Base-by-base conservation (phyloP, 2,797 vertebrate species). In the Antrozous pallidus region DNA sequence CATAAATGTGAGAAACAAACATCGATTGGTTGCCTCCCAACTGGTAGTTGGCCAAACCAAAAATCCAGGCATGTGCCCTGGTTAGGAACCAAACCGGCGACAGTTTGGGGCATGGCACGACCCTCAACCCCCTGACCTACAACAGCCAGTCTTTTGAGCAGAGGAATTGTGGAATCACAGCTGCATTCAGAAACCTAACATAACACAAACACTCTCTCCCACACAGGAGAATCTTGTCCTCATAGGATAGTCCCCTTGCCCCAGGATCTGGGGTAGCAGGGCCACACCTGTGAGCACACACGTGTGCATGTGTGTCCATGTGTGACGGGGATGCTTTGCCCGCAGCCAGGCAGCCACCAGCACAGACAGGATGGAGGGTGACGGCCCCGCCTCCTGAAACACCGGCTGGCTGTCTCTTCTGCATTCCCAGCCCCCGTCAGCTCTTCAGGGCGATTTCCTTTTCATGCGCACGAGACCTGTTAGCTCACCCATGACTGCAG, bases 371-470 rank as follows among this genome's bases (percentile, higher is more conserved):
- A 73, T 3, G 2, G 33, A 17, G 0, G 6, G 2, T 0, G 0
- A n/a, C 0, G 0, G 4, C 79, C 0, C 0, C 0, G 18, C 24
- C 73, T 58, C 56, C 71, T 0, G 38, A 42, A 38, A 56, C 0
- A 4, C 54, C 1, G 2, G 16, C 33, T 5, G 17, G 17, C 78
- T 38, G 61, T 18, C 67, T 58, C 78, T 69, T 83, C 45, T 40
- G 93, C 45, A 8, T 22, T 5, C 49, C 67, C 8, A 77, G 88
- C 17, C 69, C 74, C 73, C 77, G 38, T 33, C 82, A 24, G 47
- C 40, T 51, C 58, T n/a, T 49, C 49, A 36, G 51, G 65, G n/a
- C n/a, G 45, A 22, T 56, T 69, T 88, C 31, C n/a, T 75, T 78
- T 74, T 17, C 70, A 38, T 54, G 36, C 63, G 56, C 5, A 14